phyloP scores from a whole-genome alignment of 2,113 vertebrate species.

The Forbesichthys agassizii region DNA sequence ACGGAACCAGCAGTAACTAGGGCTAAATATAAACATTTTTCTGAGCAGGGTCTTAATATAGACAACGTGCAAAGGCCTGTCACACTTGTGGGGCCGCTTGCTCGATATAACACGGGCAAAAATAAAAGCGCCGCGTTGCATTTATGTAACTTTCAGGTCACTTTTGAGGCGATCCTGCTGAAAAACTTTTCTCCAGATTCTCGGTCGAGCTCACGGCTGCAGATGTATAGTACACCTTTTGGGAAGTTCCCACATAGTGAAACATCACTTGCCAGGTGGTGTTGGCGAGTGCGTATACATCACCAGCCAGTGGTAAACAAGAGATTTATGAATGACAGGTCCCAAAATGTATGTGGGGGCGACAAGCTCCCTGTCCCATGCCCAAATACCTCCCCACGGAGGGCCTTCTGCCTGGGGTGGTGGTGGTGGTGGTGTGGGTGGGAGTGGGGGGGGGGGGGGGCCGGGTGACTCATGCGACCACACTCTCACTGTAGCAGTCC shows the following conservation, averaged over 20 bases:
- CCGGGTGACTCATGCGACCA: slow-evolving; percentile 70
- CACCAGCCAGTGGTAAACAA: slow-evolving; percentile 61
- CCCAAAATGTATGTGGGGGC: slow-evolving; percentile 64
- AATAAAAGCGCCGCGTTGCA: slow-evolving; percentile 66
- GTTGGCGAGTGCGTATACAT: slow-evolving; percentile 35
- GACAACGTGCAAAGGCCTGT: slow-evolving; percentile 74
- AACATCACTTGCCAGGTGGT: slow-evolving; percentile 10
- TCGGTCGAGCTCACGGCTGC: slow-evolving; percentile 11
- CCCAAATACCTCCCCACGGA: slow-evolving; percentile 67
- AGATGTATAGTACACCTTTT: slow-evolving; percentile 7
- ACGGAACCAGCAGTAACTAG: slow-evolving; percentile 69
- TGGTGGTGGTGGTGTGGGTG: slow-evolving; percentile 35
- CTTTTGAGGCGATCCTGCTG: slow-evolving; percentile 31
- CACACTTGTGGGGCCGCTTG: slow-evolving; percentile 68
- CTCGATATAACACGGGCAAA: slow-evolving; percentile 71
- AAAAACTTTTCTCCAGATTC: background rate
- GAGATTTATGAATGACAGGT: slow-evolving; percentile 77
- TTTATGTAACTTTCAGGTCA: slow-evolving; percentile 64
- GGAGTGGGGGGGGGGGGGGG: slow-evolving; percentile 30
- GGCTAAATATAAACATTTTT: slow-evolving; percentile 77
- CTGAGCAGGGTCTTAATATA: slow-evolving; percentile 75
- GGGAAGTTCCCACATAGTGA: background rate
- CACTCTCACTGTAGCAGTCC: slow-evolving; percentile 58
- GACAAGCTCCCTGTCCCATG: slow-evolving; percentile 62
- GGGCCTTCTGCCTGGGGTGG: slow-evolving; percentile 52